Percentiles rank a stretch among this genome's conserved stretches.
phyloP scores from a whole-genome alignment of 1,140 invertebrate species.

The Caenorhabditis brenneri region DNA sequence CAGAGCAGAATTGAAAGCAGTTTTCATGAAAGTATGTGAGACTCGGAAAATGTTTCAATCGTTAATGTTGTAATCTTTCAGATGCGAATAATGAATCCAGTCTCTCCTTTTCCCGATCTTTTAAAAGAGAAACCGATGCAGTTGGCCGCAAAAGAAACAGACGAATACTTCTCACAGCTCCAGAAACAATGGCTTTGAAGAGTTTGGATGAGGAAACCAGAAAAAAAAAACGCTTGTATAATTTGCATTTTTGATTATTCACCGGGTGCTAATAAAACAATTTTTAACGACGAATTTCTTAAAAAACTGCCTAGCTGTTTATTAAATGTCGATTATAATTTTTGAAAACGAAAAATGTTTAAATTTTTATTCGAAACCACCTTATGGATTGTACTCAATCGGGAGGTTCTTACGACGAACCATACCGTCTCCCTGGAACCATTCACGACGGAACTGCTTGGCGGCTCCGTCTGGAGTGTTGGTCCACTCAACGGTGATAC shows the following conservation, averaged over 20 bases:
- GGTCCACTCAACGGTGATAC: slow-evolving; percentile 29
- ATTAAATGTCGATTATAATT: no score
- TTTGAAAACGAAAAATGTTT: no score
- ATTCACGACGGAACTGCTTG: slow-evolving; percentile 29
- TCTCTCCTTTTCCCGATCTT: neutral
- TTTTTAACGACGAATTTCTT: no score
- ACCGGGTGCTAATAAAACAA: no score
- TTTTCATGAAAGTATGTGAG: neutral
- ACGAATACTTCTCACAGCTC: slow-evolving; percentile 14
- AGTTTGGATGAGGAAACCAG: neutral
- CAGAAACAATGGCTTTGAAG: neutral
- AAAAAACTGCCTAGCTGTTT: no score
- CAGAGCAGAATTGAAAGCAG: neutral
- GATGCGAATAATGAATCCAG: slow-evolving; percentile 9
- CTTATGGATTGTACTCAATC: slow-evolving; percentile 6
- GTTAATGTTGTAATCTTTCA: no score
- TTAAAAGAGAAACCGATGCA: neutral
- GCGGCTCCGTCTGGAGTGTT: neutral
- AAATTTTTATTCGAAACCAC: no score
- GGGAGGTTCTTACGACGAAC: slow-evolving; percentile 21
- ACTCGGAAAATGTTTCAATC: no score
- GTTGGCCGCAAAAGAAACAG: neutral
- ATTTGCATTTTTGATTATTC: no score
- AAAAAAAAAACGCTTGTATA: neutral
- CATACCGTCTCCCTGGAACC: slow-evolving; percentile 32